Conservation (phyloP, 1,140 invertebrate genomes). For the Doryteuthis pealeii region DNA sequence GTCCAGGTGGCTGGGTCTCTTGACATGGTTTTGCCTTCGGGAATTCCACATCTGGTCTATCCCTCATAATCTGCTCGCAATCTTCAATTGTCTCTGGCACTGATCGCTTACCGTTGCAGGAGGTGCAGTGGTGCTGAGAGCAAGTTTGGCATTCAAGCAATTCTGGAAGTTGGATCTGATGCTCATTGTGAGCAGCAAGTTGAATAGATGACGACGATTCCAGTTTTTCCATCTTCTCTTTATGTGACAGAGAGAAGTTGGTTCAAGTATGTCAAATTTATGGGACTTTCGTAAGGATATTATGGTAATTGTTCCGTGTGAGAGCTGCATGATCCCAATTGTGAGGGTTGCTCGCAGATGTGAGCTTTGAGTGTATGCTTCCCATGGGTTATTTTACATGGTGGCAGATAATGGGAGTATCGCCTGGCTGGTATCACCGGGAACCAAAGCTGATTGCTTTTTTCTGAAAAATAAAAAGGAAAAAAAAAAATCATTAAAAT, state of each 20-base stretch:
- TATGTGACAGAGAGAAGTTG: constrained; percentile 38
- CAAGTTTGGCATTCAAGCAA: not conserved
- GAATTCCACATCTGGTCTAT: not conserved
- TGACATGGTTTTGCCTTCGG: not conserved
- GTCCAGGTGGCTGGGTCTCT: constrained; percentile 4
- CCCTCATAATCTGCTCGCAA: not conserved
- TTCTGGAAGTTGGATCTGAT: not conserved
- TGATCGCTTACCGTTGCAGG: not conserved
- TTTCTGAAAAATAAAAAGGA: constrained; percentile 38
- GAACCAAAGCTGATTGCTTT: constrained; percentile 30
- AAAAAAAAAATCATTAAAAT: no score
- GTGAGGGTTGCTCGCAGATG: constrained; percentile 15
- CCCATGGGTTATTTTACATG: constrained; percentile 42
- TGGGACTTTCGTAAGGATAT: constrained; percentile 46
- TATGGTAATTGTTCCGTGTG: constrained; percentile 31
- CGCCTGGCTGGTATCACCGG: constrained; percentile 43
- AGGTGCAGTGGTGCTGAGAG: not conserved
- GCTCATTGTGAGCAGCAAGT: not conserved
- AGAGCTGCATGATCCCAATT: not conserved
- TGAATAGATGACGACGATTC: not conserved
- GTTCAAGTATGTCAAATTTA: constrained; percentile 45
- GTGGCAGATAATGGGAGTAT: constrained; percentile 39
- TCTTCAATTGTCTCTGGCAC: not conserved
- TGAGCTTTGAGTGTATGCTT: constrained; percentile 23
- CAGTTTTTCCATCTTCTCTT: not conserved